These are phyloP conservation scores for Ormyrus labotus DNA, from an alignment of 2,888 invertebrate genomes.

Conservation along the genomic window DNA sequence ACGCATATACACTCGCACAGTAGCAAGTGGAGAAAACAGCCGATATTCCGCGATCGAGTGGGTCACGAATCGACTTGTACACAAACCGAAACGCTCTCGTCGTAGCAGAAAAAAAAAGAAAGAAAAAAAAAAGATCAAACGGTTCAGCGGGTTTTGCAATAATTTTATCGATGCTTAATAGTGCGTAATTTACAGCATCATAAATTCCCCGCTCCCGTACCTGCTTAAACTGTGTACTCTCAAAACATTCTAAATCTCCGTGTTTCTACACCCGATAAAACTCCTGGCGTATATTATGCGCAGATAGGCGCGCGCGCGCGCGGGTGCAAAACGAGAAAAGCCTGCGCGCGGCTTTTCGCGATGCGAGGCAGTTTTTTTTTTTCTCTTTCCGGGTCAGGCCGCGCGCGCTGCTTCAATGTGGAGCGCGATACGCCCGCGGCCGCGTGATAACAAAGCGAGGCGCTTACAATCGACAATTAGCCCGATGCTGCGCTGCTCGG, in stretches of 20 bases:
- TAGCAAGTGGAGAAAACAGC: no score
- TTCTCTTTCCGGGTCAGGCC: no score
- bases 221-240: slow-evolving; percentile 1
- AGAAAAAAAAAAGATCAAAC: slow-evolving; percentile 11
- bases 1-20: no score
- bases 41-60: slow-evolving; percentile 45
- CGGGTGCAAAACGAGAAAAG: no score
- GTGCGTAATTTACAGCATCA: slow-evolving; percentile 45
- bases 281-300: not conserved
- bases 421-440: not conserved
- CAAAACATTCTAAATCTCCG: slow-evolving; percentile 29
- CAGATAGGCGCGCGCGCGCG: no score
- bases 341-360: no score
- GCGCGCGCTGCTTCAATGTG: no score
- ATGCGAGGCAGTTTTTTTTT: no score
- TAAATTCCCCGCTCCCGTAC: slow-evolving; percentile 9
- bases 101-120: not conserved
- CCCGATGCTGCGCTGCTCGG: not conserved
- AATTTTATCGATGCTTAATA: slow-evolving; percentile 47
- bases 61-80: slow-evolving; percentile 37
- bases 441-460: slow-evolving; percentile 30
- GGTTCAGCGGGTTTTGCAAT: slow-evolving; percentile 32
- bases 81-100: slow-evolving; percentile 8
- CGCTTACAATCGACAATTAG: slow-evolving; percentile 44
- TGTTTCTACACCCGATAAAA: slow-evolving; percentile 3